These are phyloP conservation scores for Odontamblyopus lacepedii DNA, from an alignment of 2,797 vertebrate genomes.

Conservation along the genomic window DNA sequence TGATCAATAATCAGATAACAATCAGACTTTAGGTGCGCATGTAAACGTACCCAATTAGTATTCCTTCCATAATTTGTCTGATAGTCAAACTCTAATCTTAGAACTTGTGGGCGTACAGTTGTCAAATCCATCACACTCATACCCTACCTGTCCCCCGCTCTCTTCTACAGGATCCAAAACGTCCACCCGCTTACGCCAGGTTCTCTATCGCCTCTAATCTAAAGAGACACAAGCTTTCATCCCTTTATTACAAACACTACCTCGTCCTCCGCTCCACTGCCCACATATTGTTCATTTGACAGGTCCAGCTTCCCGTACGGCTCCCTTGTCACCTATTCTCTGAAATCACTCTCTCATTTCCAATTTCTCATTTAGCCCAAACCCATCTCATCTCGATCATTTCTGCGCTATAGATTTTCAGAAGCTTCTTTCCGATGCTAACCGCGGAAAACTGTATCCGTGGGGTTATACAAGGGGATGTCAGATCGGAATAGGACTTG, in stretches of 20 bases:
- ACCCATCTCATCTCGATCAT: conserved; percentile 31
- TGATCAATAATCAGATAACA: too few relatives aligned
- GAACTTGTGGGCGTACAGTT: neutral
- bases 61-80: neutral
- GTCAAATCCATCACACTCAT: conserved; percentile 32
- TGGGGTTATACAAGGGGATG: neutral
- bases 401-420: conserved; percentile 37
- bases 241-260: conserved; percentile 50
- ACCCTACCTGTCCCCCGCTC: neutral
- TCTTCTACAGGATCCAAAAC: conserved; percentile 26
- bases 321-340: conserved; percentile 29
- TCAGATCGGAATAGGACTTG: conserved; percentile 2
- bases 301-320: conserved; percentile 19
- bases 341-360: conserved; percentile 42
- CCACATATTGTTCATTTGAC: conserved; percentile 40
- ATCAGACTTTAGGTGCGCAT: too few relatives aligned
- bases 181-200: conserved; percentile 20
- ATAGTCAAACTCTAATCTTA: neutral
- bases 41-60: too few relatives aligned
- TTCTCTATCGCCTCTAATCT: conserved; percentile 45
- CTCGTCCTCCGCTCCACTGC: conserved; percentile 45
- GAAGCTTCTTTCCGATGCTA: conserved; percentile 15
- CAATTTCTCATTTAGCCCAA: conserved; percentile 48
- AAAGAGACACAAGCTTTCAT: conserved; percentile 33
- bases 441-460: conserved; percentile 26